These are phyloP conservation scores for Aptenodytes patagonicus DNA, from an alignment of 2,113 vertebrate species.

Conservation along the genomic window DNA sequence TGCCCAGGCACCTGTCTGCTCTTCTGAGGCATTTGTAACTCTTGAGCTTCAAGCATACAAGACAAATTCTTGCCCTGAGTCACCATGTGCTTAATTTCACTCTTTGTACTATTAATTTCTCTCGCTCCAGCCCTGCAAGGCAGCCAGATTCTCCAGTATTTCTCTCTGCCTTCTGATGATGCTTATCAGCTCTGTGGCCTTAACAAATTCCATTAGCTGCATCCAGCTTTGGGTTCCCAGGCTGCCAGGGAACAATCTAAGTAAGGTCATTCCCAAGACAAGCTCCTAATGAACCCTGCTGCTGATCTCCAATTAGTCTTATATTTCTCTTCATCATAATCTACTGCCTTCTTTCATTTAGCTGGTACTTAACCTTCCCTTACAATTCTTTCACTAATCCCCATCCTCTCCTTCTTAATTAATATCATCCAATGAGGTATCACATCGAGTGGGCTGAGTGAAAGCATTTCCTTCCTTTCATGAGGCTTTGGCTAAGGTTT, in stretches of 20 bases:
- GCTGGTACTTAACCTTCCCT: background rate
- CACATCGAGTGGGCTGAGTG: background rate
- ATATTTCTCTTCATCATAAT: constrained; percentile 5
- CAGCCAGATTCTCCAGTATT: background rate
- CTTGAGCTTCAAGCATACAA: background rate
- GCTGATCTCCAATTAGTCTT: constrained; percentile 16
- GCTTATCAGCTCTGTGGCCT: background rate
- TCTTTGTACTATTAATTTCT: background rate
- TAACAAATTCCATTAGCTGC: background rate
- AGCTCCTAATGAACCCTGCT: background rate
- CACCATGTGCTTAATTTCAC: rapidly evolving
- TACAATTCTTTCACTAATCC: background rate
- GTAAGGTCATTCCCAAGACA: background rate
- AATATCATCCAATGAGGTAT: background rate
- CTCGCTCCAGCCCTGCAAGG: background rate
- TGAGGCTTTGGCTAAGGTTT: background rate
- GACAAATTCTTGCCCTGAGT: background rate
- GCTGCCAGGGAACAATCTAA: background rate
- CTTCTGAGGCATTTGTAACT: background rate
- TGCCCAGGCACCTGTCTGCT: background rate
- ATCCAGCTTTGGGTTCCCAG: background rate
- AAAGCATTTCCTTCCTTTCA: background rate
- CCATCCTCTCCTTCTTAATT: constrained; percentile 9
- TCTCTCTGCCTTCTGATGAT: background rate
- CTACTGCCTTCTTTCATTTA: background rate